Base-by-base conservation (phyloP, 37 sponge, comb jelly and placozoan genomes). In the Ianthella basta region DNA sequence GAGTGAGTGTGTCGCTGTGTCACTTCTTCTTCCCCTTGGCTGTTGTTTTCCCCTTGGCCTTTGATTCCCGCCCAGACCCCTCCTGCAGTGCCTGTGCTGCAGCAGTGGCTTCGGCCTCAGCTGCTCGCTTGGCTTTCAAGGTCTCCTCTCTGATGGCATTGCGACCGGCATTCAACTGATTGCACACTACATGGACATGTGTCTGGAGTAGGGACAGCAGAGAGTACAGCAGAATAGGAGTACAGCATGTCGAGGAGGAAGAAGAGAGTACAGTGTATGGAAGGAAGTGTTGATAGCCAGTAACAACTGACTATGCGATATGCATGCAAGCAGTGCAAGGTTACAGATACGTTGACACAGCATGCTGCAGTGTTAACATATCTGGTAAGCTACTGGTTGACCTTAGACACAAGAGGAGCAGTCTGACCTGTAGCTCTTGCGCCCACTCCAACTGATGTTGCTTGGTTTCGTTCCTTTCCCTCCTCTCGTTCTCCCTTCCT, bases 111-210 rank as follows among this genome's bases (percentile, higher is more conserved):
- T 79, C 56, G 29, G 55, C 74, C 57, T 74, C 41, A 56, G 80
- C 65, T 66, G 79, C 59, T 65, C 80, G 55, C 63, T 86, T 57
- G 81, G 80, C 24, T 55, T 86, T 56, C 60, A 75, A 41, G 80
- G 86, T 70, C 64, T 64, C 66, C 63, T 80, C 79, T 80, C 86
- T 0, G 72, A 75, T 75, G 20, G 44, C 54, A 25, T 75, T 75
- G 38, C 78, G 32, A 19, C 37, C 78, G 15, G 78, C 78, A 75
- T 75, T 75, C 53, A 75, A 4, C 21, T 19, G 14, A 50, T 41
- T 36, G 37, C 78, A 50, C 25, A n/a, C 78, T n/a, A 20, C 8
- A 10, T 18, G 15, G n/a, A 41, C 40, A 23, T 75, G 78, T n/a
- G 24, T 50, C 78, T 75, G 78, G 34, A 69, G 34, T 1, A 41